Evolutionary conservation across 2,888 invertebrate species (phyloP).

Genomic region (Agriopis marginaria): DNA sequence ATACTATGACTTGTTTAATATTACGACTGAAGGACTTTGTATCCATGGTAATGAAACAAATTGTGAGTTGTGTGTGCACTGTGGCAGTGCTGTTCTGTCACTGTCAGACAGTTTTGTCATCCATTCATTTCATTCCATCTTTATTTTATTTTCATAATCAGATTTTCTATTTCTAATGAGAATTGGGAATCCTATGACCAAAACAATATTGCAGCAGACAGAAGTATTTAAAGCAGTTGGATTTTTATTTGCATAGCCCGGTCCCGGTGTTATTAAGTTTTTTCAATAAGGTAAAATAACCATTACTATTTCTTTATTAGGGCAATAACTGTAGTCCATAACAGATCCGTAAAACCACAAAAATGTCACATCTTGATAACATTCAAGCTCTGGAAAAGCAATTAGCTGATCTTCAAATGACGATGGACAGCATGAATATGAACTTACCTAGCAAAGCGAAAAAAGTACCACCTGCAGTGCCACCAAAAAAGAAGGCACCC

Average conservation of each 20-base stretch:
- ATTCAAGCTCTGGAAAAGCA: constrained; percentile 90
- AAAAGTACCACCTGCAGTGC: constrained; percentile 92
- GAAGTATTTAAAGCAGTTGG: not conserved
- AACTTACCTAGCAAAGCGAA: constrained; percentile 67
- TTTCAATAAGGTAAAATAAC: constrained; percentile 14
- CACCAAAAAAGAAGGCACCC: constrained; percentile 89
- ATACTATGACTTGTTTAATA: too few relatives aligned
- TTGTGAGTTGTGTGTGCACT: too few relatives aligned
- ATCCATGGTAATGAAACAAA: too few relatives aligned
- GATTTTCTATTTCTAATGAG: constrained; percentile 3
- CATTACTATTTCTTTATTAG: not conserved
- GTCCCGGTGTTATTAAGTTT: not conserved
- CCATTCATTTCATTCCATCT: too few relatives aligned
- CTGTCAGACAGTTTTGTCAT: constrained; percentile 20
- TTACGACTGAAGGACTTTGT: too few relatives aligned
- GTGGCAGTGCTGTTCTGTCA: not conserved
- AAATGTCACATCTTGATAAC: constrained; percentile 78
- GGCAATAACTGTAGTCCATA: constrained; percentile 24
- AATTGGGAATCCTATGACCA: not conserved
- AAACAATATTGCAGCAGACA: not conserved
- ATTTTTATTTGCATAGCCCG: not conserved
- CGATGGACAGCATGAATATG: constrained; percentile 68
- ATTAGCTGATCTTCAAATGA: constrained; percentile 89
- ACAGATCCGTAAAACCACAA: constrained; percentile 44
- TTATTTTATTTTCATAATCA: too few relatives aligned